Percentiles rank a stretch among this genome's conserved stretches.
These are phyloP conservation scores for Lophura nycthemera DNA, from an alignment of 2,113 vertebrate species.

Conservation along the genomic window DNA sequence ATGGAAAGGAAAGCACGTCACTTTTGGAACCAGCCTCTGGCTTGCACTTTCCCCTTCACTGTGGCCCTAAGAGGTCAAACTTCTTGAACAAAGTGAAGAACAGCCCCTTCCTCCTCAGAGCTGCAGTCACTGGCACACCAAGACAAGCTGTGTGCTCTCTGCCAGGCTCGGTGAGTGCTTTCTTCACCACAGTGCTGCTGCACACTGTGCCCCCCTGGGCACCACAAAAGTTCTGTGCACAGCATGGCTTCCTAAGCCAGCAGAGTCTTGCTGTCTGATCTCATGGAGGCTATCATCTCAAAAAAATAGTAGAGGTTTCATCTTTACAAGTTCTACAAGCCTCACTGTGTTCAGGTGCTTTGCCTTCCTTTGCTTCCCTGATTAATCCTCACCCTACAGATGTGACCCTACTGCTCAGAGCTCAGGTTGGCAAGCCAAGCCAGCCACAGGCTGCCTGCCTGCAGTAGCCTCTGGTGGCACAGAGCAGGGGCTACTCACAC, in stretches of 20 bases:
- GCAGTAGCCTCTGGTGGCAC: background rate
- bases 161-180: background rate
- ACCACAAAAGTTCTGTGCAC: background rate
- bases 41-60: background rate
- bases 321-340: background rate
- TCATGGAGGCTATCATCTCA: background rate
- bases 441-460: background rate
- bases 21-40: background rate
- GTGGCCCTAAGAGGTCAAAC: background rate
- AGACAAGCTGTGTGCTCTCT: accelerated
- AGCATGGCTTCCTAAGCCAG: background rate
- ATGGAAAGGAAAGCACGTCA: background rate
- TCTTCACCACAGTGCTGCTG: accelerated
- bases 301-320: background rate
- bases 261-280: background rate
- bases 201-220: background rate
- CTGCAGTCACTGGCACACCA: background rate
- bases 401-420: background rate
- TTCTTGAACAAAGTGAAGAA: background rate
- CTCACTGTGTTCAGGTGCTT: background rate
- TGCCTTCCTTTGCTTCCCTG: background rate
- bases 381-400: background rate
- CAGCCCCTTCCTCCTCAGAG: background rate
- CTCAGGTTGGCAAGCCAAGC: too few species aligned
- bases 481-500: background rate